phyloP scores from a whole-genome alignment of 2,113 vertebrate species.

The Psittacus erithacus region DNA sequence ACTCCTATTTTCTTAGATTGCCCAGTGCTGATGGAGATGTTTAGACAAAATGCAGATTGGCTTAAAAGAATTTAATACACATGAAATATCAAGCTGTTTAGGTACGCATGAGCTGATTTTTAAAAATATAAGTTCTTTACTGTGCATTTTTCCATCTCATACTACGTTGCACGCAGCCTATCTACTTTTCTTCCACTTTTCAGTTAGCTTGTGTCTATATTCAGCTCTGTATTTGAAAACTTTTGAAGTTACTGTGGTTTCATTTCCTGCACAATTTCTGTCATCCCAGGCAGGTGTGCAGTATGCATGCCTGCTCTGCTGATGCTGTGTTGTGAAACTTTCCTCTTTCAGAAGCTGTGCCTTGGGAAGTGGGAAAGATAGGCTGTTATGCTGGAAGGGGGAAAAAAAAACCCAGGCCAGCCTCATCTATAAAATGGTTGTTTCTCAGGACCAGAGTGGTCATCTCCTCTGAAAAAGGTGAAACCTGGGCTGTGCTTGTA shows the following conservation, averaged over 20 bases:
- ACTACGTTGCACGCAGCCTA: not conserved
- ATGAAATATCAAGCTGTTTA: not conserved
- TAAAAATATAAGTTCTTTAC: not conserved
- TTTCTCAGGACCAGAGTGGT: not conserved
- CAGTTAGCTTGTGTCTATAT: not conserved
- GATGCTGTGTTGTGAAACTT: not conserved
- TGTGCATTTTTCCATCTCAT: not conserved
- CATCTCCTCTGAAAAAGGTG: not conserved
- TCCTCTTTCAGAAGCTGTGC: not conserved
- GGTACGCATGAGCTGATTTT: not conserved
- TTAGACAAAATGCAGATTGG: not conserved
- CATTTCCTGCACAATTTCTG: conserved; percentile 15
- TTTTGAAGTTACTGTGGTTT: not conserved
- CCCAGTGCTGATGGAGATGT: not conserved
- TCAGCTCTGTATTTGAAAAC: not conserved
- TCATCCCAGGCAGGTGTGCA: not conserved
- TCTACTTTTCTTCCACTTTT: not conserved
- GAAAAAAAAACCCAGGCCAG: not conserved
- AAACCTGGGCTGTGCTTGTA: not conserved
- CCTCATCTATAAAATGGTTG: not conserved
- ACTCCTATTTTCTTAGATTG: not conserved
- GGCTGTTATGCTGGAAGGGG: not conserved
- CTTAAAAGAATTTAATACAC: not conserved
- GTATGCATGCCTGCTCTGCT: not conserved
- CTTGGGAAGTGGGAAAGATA: not conserved